A percentile compares a stretch with the other conserved stretches of the same genome.
Evolutionary conservation across 1,140 invertebrate species (phyloP).

Genomic region (Danaus melanippus): DNA sequence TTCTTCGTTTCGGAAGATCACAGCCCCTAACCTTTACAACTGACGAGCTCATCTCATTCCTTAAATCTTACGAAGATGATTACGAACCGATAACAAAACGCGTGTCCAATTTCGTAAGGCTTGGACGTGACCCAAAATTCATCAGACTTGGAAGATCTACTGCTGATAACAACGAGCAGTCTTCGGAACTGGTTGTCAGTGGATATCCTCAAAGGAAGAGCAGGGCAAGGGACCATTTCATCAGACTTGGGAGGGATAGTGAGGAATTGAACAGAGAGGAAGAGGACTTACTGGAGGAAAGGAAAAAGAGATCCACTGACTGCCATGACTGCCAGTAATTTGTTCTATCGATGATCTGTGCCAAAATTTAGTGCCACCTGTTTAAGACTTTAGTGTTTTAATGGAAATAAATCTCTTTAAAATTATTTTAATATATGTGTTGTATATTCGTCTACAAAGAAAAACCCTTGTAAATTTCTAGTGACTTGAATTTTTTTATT

Average conservation of each 20-base stretch:
- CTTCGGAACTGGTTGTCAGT: constrained; percentile 38
- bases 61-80: constrained; percentile 51
- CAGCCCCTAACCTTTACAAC: constrained; percentile 47
- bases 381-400: constrained; percentile 18
- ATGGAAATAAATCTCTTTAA: too few species aligned
- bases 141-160: constrained; percentile 50
- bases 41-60: constrained; percentile 50
- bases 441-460: too few species aligned
- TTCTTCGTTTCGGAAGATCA: constrained; percentile 54
- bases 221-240: constrained; percentile 55
- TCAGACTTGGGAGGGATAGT: constrained; percentile 55
- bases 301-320: constrained; percentile 44
- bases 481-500: too few species aligned
- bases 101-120: constrained; percentile 46
- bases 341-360: constrained; percentile 16
- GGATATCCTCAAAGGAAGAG: constrained; percentile 53
- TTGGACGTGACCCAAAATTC: constrained; percentile 55
- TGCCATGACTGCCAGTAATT: constrained; percentile 44
- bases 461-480: too few species aligned
- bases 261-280: constrained; percentile 44
- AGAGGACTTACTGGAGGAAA: constrained; percentile 38
- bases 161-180: constrained; percentile 48
- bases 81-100: constrained; percentile 49
- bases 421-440: too few species aligned
- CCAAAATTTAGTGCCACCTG: constrained; percentile 15